Percentiles rank a stretch among this genome's conserved stretches.
Evolutionary conservation across 2,113 vertebrate species (phyloP).

Genomic region (Pelodiscus sinensis): DNA sequence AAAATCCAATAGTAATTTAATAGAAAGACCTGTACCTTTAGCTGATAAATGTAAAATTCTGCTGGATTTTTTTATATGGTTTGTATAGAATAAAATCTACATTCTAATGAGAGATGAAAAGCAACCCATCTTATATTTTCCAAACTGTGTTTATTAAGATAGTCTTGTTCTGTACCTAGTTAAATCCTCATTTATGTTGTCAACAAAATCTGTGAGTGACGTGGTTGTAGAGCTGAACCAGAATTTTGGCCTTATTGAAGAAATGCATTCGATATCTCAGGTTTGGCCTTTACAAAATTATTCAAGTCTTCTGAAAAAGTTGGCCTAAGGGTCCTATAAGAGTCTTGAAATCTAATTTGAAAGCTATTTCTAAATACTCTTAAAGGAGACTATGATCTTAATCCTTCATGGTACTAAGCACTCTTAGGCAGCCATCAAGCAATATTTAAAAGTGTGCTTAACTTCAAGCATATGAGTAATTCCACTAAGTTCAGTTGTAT

Average conservation of each 20-base stretch:
- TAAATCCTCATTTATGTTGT: background rate
- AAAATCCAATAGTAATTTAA: background rate
- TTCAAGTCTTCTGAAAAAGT: background rate
- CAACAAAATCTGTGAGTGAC: background rate
- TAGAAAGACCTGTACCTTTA: background rate
- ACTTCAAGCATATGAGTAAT: background rate
- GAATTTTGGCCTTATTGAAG: background rate
- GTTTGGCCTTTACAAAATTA: background rate
- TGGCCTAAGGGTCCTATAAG: background rate
- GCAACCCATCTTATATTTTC: background rate
- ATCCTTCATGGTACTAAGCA: background rate
- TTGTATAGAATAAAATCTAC: conserved; percentile 5
- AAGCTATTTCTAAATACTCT: background rate
- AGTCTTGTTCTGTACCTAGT: background rate
- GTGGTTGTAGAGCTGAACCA: background rate
- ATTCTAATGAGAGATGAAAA: background rate
- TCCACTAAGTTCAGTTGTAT: background rate
- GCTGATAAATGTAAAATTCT: background rate
- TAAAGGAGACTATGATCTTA: background rate
- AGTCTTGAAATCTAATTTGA: background rate
- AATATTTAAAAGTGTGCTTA: background rate
- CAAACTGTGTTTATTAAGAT: background rate
- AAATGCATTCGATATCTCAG: background rate
- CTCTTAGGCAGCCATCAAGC: background rate
- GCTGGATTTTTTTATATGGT: background rate